These are phyloP conservation scores for Rhynchonycteris naso DNA, from an alignment of 2,797 vertebrate genomes.

Conservation along the genomic window DNA sequence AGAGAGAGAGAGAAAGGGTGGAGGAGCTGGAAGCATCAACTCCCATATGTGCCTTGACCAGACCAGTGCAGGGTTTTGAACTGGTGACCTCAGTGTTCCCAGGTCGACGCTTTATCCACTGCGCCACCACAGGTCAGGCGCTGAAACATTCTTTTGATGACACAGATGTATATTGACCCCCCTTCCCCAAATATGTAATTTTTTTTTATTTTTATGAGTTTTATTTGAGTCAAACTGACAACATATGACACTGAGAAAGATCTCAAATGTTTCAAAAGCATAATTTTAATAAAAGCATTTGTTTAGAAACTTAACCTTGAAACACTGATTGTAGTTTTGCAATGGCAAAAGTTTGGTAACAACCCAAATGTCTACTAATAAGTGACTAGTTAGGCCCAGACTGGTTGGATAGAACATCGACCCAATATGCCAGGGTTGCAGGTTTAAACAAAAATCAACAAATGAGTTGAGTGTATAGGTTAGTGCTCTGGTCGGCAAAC, in stretches of 20 bases:
- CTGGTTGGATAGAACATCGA: too few species aligned
- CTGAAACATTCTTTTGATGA: background rate
- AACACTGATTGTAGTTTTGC: constrained; percentile 26
- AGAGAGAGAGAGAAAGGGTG: too few species aligned
- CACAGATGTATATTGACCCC: background rate
- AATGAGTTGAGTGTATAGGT: too few species aligned
- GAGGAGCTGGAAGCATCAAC: too few species aligned
- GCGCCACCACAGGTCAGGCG: too few species aligned
- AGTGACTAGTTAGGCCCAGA: background rate
- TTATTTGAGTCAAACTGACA: background rate
- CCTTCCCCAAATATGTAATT: background rate
- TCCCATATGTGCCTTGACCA: too few species aligned
- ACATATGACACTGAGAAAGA: background rate
- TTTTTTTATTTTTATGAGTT: background rate
- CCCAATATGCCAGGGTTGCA: too few species aligned
- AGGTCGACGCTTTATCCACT: too few species aligned
- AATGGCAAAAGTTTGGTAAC: constrained; percentile 15
- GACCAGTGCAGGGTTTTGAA: too few species aligned
- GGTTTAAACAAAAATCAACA: too few species aligned
- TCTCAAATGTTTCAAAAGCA: background rate
- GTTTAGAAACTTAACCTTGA: constrained; percentile 28
- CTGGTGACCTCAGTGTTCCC: too few species aligned
- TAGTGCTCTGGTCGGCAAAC: too few species aligned
- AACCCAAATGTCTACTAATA: background rate
- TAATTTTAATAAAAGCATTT: constrained; percentile 23